These are phyloP conservation scores for Brachionus rotundiformis DNA, from an alignment of 1,140 invertebrate species.

Conservation along the genomic window DNA sequence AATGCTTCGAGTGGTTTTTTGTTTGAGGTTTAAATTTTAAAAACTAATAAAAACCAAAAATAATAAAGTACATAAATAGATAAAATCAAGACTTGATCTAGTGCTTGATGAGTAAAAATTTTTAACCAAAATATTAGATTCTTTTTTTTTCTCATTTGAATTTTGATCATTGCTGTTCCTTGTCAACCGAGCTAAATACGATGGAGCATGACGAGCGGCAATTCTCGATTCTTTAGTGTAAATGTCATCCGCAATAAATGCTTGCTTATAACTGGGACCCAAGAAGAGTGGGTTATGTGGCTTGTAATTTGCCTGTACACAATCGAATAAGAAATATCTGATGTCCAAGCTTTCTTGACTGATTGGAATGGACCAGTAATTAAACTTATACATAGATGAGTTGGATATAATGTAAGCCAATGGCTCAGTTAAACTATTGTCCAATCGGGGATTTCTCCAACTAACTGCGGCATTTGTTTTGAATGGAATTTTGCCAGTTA, in stretches of 20 bases:
- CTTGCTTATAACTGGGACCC: conserved; percentile 50
- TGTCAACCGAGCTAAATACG: conserved; percentile 39
- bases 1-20: not conserved
- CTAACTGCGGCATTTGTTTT: conserved; percentile 45
- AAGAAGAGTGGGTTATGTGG: conserved; percentile 51
- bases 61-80: not conserved
- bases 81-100: not conserved
- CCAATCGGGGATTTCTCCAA: conserved; percentile 45
- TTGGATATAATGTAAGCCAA: conserved; percentile 46
- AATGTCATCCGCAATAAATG: conserved; percentile 42
- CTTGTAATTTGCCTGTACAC: conserved; percentile 51
- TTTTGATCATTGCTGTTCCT: conserved; percentile 17
- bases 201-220: conserved; percentile 13
- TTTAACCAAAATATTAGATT: conserved; percentile 36
- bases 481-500: conserved; percentile 50
- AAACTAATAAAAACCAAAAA: not conserved
- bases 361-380: conserved; percentile 44
- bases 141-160: not conserved
- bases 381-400: conserved; percentile 50
- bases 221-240: conserved; percentile 39
- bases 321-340: conserved; percentile 50
- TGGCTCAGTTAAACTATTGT: conserved; percentile 49
- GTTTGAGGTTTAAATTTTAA: not conserved
- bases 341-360: conserved; percentile 43
- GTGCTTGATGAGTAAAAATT: conserved; percentile 7